These are phyloP conservation scores for Sciurus niger DNA, from an alignment of 2,113 vertebrate genomes.

Conservation along the genomic window DNA sequence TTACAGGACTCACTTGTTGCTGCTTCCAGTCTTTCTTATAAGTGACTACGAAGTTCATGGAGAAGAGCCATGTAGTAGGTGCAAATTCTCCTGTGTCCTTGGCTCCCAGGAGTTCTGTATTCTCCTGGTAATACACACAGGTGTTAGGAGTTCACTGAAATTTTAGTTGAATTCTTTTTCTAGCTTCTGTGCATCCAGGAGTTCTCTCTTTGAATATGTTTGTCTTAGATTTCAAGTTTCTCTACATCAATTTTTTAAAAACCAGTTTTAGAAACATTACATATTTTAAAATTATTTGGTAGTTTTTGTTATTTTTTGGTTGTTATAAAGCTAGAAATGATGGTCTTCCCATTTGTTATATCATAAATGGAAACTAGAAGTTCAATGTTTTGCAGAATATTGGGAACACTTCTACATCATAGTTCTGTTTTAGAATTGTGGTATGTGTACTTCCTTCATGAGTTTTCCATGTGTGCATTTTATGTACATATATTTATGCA, in stretches of 20 bases:
- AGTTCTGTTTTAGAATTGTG: constrained; percentile 18
- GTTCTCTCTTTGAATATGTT: background rate
- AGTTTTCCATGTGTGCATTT: background rate
- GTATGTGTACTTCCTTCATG: background rate
- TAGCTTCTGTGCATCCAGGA: background rate
- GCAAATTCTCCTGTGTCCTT: background rate
- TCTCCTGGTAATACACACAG: background rate
- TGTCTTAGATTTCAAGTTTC: constrained; percentile 9
- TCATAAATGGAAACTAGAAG: background rate
- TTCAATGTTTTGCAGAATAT: background rate
- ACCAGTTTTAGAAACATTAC: background rate
- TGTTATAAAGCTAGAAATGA: background rate
- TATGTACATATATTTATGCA: background rate
- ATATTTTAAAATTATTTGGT: background rate
- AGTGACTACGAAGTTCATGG: background rate
- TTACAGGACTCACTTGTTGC: background rate
- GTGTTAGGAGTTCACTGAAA: background rate
- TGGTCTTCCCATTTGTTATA: background rate
- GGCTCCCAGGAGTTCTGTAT: background rate
- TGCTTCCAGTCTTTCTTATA: background rate
- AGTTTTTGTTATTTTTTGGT: background rate
- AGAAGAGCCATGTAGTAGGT: background rate
- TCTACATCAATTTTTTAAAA: background rate
- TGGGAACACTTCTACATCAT: background rate
- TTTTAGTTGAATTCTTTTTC: constrained; percentile 12